A percentile compares a stretch with the other conserved stretches of the same genome.
Evolutionary conservation across 2,888 invertebrate species (phyloP).

Genomic region (Drosophila merina): DNA sequence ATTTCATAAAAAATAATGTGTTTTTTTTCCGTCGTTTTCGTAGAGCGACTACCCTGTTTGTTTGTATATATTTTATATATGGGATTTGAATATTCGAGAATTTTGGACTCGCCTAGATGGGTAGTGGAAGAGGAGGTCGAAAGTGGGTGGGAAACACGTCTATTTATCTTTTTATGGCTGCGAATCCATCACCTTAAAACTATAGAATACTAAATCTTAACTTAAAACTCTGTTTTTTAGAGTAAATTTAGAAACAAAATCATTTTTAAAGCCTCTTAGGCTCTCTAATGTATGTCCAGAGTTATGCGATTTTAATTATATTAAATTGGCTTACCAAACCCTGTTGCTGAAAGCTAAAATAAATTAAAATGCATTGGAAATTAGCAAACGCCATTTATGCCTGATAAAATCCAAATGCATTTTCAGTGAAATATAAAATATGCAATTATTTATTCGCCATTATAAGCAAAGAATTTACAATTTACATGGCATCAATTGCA

Average conservation of each 20-base stretch:
- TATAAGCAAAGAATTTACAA: conserved; percentile 11
- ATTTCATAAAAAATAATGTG: conserved; percentile 72
- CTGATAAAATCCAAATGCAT: conserved; percentile 34
- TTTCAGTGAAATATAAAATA: conserved; percentile 58
- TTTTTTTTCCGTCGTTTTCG: conserved; percentile 14
- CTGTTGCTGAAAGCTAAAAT: conserved; percentile 43
- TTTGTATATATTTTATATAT: conserved; percentile 10
- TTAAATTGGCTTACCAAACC: conserved; percentile 67
- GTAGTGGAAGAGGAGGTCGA: not conserved
- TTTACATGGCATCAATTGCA: conserved; percentile 70
- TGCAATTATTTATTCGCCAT: conserved; percentile 66
- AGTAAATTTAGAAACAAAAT: too few relatives aligned
- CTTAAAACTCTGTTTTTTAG: too few relatives aligned
- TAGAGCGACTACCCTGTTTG: conserved; percentile 28
- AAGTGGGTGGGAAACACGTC: too few relatives aligned
- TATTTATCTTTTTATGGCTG: too few relatives aligned
- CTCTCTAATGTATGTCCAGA: not conserved
- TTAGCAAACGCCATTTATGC: conserved; percentile 61
- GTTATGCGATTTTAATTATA: not conserved
- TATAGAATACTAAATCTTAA: too few relatives aligned
- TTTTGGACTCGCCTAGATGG: not conserved
- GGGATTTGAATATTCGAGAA: not conserved
- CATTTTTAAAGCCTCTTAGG: too few relatives aligned
- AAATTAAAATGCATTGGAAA: conserved; percentile 58
- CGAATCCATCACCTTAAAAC: too few relatives aligned